Base-by-base conservation (phyloP, 2,888 invertebrate species). In the Syrphus vitripennis region DNA sequence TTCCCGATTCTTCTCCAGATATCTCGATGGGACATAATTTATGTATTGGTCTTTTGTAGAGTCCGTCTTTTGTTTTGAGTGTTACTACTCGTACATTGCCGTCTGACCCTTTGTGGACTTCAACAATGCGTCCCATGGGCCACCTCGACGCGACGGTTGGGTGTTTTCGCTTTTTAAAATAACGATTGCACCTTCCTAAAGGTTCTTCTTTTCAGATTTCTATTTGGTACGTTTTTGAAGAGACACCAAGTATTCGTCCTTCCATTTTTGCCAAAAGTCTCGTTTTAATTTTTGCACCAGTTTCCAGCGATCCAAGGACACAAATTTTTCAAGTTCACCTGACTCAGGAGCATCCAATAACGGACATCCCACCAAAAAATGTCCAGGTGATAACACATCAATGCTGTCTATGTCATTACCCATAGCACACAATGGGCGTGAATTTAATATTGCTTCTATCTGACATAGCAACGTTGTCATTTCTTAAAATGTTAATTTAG, bases 361-460 rank as follows among this genome's bases (percentile, higher is more conserved):
- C 1, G 63, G 50, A 12, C 79, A 82, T 77, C n/a, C n/a, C n/a
- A n/a, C n/a, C n/a, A n/a, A n/a, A 21, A 77, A 82, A 59, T 77
- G 71, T 21, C 69, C 72, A 4, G 78, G 82, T 4, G 81, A 77
- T 7, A 87, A 40, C 16, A 45, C 42, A 24, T 83, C 81, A n/a
- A n/a, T n/a, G n/a, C n/a, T n/a, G n/a, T n/a, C n/a, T n/a, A n/a
- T n/a, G n/a, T 50, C 21, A 9, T 86, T 83, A 55, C 31, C 31
- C 6, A 67, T 31, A 2, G 24, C 10, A 65, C 63, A 55, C n/a
- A 72, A 21, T 34, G 79, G 82, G 31, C 74, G 65, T n/a, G 83
- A 87, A 42, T 87, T 86, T 1, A 88, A 34, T n/a, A 87, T 72
- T 6, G 88, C 77, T 80, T 81, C 77, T 2, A 86, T 63, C 7